Conservation (phyloP, 2,888 invertebrate species). For the Scotopteryx bipunctaria region DNA sequence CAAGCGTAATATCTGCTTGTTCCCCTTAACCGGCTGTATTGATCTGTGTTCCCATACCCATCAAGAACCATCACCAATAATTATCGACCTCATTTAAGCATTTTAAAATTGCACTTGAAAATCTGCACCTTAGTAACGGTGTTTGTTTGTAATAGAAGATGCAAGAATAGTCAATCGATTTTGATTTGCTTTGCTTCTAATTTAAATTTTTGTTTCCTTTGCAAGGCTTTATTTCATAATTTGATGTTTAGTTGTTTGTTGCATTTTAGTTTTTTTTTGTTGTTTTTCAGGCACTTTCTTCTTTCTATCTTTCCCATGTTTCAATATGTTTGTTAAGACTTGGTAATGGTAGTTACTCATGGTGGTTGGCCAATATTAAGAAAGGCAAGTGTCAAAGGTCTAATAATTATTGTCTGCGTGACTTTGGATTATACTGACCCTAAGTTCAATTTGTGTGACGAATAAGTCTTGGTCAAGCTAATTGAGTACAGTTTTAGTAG, state of each 20-base stretch:
- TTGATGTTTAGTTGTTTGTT: no score
- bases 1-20: background rate
- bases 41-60: background rate
- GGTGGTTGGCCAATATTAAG: background rate
- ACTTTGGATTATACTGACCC: slow-evolving; percentile 19
- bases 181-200: background rate
- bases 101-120: no score
- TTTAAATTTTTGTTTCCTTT: background rate
- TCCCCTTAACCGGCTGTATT: background rate
- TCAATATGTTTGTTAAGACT: no score
- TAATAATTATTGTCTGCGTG: background rate
- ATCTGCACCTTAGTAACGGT: no score
- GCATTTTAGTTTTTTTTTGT: no score
- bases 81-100: no score
- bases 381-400: slow-evolving; percentile 1
- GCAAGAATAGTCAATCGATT: slow-evolving; percentile 22
- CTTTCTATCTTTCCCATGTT: no score
- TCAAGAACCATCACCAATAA: no score
- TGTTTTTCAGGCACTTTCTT: no score
- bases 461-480: slow-evolving; percentile 34
- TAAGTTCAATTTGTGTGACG: slow-evolving; percentile 41
- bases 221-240: no score
- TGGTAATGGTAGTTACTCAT: no score
- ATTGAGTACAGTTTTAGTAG: slow-evolving; percentile 4
- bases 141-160: slow-evolving; percentile 25